Evolutionary conservation across 2,113 vertebrate genomes (phyloP), one percentile per base, ranked within the genome.

Genomic region (Diadophis punctatus): DNA sequence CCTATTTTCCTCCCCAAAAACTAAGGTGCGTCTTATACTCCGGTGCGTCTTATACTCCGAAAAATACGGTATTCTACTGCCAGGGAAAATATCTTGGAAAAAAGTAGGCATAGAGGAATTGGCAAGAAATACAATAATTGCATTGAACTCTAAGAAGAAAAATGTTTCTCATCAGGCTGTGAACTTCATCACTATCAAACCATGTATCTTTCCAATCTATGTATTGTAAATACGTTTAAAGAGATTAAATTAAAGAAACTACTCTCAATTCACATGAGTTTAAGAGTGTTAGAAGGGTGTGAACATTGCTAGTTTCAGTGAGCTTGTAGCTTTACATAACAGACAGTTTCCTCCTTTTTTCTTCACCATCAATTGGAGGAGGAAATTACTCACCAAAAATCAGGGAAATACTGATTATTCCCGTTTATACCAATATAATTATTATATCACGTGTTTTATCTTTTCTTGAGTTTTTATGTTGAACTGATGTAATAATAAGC

Each of bases 141-240:
- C 87, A 60, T 22, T 56, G 12, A 0, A 48, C 58, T 80, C 43
- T 3, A 25, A 18, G 63, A 68, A 68, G 30, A 68, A 63, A 0
- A 0, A 22, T 0, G 84, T 91, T 95, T 95, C 93, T 95, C 90
- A 94, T 95, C 94, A 94, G 18, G 95, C 95, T 94, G 94, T 95
- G 94, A 48, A 8, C 46, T 3, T 52, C 3, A 56, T 89, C 84
- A 23, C 49, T 89, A 91, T 91, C 63, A 27, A 46, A 55, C 58
- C 84, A 94, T 95, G 91, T 90, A 52, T 89, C 89, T 90, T 52
- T 74, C 46, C 91, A 60, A 48, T 86, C 91, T 86, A 22, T 89
- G 20, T 49, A 89, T 87, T 91, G 89, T 46, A 12, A 88, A 90
- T 86, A 48, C 12, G 46, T 48, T 86, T 86, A 5, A 48, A 49